Conservation (phyloP, 2,113 vertebrate genomes). For the Acrocephalus kingi region DNA sequence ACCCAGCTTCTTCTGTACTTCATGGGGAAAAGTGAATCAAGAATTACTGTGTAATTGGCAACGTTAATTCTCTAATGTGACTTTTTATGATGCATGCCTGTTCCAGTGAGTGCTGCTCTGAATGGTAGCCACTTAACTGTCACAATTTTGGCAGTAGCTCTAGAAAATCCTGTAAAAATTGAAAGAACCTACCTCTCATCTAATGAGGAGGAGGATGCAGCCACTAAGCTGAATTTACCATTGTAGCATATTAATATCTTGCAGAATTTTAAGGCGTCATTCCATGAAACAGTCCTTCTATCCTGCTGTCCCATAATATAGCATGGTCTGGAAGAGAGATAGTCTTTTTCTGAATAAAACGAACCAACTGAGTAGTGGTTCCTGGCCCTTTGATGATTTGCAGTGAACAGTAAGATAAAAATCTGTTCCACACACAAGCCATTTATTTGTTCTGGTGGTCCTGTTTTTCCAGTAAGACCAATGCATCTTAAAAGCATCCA, state of each 20-base stretch:
- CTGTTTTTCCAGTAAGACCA: not conserved
- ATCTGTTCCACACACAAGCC: not conserved
- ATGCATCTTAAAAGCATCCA: not conserved
- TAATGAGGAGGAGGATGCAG: not conserved
- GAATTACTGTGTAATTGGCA: not conserved
- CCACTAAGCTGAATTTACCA: not conserved
- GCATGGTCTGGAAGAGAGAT: not conserved
- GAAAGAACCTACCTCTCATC: not conserved
- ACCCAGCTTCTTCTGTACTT: not conserved
- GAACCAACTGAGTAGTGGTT: not conserved
- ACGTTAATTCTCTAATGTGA: not conserved
- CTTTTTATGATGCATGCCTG: not conserved
- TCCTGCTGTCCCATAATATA: not conserved
- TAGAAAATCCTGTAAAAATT: not conserved
- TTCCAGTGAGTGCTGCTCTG: not conserved
- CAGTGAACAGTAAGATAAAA: not conserved
- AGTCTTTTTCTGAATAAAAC: not conserved
- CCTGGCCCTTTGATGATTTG: not conserved
- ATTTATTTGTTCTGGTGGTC: not conserved
- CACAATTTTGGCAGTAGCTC: conserved; percentile 14
- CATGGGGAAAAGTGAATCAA: not conserved
- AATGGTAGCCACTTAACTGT: conserved; percentile 14
- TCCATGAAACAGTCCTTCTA: not conserved
- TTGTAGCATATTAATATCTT: not conserved
- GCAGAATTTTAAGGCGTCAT: not conserved